A percentile compares a stretch with the other conserved stretches of the same genome.
Evolutionary conservation across 2,888 invertebrate genomes (phyloP).

Genomic region (Diabrotica balteata): DNA sequence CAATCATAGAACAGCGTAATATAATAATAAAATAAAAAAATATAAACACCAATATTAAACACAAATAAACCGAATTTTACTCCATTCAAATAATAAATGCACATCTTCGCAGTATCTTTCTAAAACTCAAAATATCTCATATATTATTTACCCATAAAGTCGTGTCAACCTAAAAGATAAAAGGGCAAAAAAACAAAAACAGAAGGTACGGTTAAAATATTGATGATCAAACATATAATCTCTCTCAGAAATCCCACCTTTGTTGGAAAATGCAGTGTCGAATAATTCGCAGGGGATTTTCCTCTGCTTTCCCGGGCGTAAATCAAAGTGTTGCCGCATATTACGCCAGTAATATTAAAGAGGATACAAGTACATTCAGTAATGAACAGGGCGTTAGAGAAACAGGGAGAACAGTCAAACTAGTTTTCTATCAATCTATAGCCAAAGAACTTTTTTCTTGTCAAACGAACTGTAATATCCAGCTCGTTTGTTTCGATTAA

Average conservation of each 20-base stretch:
- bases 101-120: too few relatives aligned
- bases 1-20: too few relatives aligned
- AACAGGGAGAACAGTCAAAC: neutral
- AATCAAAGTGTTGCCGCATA: constrained; percentile 40
- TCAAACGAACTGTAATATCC: neutral
- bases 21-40: too few relatives aligned
- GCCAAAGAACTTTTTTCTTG: neutral
- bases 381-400: constrained; percentile 12
- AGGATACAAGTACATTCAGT: constrained; percentile 21
- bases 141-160: too few relatives aligned
- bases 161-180: neutral
- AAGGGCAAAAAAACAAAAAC: constrained; percentile 14
- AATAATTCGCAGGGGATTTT: constrained; percentile 39
- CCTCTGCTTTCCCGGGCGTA: constrained; percentile 27
- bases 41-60: too few relatives aligned
- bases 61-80: too few relatives aligned
- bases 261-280: constrained; percentile 40
- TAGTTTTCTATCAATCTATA: constrained; percentile 3
- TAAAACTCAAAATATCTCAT: too few relatives aligned
- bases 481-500: neutral
- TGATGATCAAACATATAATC: constrained; percentile 40
- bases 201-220: constrained; percentile 39
- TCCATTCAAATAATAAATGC: too few relatives aligned
- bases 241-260: constrained; percentile 36
- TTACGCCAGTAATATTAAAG: constrained; percentile 37